phyloP scores from a whole-genome alignment of 2,113 vertebrate genomes.

The Sapajus apella region DNA sequence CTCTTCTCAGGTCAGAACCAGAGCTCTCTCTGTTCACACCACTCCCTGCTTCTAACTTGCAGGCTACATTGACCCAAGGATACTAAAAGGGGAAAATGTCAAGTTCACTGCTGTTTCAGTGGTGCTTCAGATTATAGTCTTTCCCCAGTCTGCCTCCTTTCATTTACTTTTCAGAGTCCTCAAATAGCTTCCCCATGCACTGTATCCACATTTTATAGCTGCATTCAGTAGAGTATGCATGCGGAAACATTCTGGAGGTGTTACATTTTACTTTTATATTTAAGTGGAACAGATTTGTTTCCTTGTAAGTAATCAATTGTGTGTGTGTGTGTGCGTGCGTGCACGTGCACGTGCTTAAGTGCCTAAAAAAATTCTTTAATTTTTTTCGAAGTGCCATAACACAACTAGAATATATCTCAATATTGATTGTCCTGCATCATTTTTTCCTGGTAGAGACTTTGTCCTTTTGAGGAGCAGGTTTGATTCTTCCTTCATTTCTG shows the following conservation, averaged over 20 bases:
- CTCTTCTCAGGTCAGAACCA: neutral
- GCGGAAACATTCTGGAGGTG: neutral
- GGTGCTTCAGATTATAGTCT: neutral
- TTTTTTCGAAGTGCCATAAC: neutral
- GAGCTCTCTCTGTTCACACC: neutral
- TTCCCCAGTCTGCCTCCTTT: neutral
- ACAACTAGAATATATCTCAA: neutral
- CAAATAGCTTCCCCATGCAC: neutral
- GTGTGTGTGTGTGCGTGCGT: rapidly evolving
- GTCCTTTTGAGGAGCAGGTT: neutral
- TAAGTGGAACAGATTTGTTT: neutral
- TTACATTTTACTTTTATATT: neutral
- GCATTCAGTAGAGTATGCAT: neutral
- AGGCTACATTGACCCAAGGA: neutral
- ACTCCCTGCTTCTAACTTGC: neutral
- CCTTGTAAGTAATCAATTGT: neutral
- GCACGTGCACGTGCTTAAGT: rapidly evolving
- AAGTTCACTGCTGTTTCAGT: neutral
- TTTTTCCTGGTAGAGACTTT: neutral
- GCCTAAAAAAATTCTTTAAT: neutral
- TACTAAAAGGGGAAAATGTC: neutral
- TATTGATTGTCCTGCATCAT: neutral
- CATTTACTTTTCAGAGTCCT: neutral
- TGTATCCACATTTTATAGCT: neutral
- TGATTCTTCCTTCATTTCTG: neutral